Evolutionary conservation across 2,888 invertebrate genomes (phyloP).

Genomic region (Archaeoteleia sp.): DNA sequence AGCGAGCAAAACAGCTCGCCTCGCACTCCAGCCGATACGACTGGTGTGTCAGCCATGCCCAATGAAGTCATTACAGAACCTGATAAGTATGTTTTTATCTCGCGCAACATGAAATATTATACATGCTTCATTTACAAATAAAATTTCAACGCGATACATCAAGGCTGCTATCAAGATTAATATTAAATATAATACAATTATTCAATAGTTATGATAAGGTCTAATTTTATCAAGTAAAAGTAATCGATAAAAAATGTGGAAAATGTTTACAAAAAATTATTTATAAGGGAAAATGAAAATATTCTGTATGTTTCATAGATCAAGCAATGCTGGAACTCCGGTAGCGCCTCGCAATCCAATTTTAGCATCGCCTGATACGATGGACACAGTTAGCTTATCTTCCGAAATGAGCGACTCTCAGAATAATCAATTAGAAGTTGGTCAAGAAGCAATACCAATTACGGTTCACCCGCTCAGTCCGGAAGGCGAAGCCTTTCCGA

Average conservation of each 20-base stretch:
- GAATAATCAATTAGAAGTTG: slow-evolving; percentile 74
- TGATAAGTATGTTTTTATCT: slow-evolving; percentile 63
- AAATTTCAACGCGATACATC: too few species aligned
- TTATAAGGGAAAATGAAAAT: neutral
- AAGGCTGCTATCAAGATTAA: too few species aligned
- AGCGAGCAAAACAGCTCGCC: slow-evolving; percentile 77
- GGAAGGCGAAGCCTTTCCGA: slow-evolving; percentile 76
- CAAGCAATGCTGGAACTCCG: slow-evolving; percentile 71
- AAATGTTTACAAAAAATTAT: neutral
- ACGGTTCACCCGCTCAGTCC: slow-evolving; percentile 86
- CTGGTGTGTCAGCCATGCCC: slow-evolving; percentile 75
- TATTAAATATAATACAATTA: too few species aligned
- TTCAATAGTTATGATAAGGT: too few species aligned
- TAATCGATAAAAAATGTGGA: neutral
- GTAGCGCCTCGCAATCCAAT: slow-evolving; percentile 64
- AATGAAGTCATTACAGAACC: slow-evolving; percentile 69
- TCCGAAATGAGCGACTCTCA: slow-evolving; percentile 65
- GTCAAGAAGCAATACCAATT: slow-evolving; percentile 76
- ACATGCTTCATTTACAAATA: too few species aligned
- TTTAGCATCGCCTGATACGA: slow-evolving; percentile 65
- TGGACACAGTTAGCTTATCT: slow-evolving; percentile 65
- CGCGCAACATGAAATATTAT: neutral
- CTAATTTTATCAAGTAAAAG: too few species aligned
- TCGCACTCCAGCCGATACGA: slow-evolving; percentile 78
- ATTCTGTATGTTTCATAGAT: slow-evolving; percentile 57